Evolutionary conservation across 2,888 invertebrate genomes (phyloP), one percentile per base, ranked within the genome.

Genomic region (Lasioglossum vierecki): DNA sequence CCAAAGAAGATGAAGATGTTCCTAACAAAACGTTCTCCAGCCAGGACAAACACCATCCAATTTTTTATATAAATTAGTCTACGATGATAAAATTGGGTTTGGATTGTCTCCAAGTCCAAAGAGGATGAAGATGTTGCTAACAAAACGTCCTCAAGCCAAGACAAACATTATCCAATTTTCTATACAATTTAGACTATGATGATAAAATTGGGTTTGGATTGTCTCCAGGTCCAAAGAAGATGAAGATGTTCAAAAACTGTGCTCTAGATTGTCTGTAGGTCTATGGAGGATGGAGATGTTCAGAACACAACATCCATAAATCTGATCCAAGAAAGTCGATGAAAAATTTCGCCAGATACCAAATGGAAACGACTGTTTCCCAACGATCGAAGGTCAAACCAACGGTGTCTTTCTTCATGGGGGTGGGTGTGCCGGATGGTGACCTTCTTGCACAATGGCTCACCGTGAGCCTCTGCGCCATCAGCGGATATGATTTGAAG

Each of bases 401-500:
- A 87, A 83, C 73, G 89, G 84, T 76, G 57, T 57, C 57, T 57
- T 57, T 57, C 57, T 22, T 57, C 57, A n/a, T 57, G 86, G 87
- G 88, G 88, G 91, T 92, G 92, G 94, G 94, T 93, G 94, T 94
- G 93, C 91, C 94, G 86, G 84, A 85, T 92, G 73, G 90, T 93
- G 93, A 94, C 93, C 93, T 94, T 94, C 94, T 94, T 94, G 93
- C 93, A 94, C 94, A 94, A 94, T 93, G 88, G 76, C 74, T 57
- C n/a, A n/a, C 57, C 4, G 57, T 76, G 90, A 92, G 89, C 85
- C 94, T 57, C 57, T 91, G 90, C 92, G 85, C 88, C 94, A 92
- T 93, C 93, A 92, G 80, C 92, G 93, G 93, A 93, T 94, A 94
- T 94, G 93, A 93, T 93, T 94, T 92, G 94, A 94, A 94, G 94